Conservation (phyloP, 2,113 vertebrate species). For the Proterorhinus semilunaris region DNA sequence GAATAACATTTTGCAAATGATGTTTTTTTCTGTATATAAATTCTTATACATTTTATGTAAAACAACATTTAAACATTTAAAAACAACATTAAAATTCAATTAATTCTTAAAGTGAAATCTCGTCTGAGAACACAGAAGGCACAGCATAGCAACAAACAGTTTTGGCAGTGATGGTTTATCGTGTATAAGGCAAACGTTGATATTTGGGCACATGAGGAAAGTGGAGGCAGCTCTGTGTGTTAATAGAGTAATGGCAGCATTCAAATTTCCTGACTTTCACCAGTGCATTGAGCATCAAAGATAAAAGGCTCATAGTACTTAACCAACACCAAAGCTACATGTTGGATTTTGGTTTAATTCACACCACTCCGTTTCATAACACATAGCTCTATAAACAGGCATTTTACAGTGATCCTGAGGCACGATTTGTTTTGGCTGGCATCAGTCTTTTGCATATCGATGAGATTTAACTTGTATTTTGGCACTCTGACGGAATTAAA, state of each 20-base stretch:
- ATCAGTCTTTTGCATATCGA: constrained; percentile 66
- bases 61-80: constrained; percentile 36
- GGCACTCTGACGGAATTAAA: constrained; percentile 58
- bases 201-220: constrained; percentile 49
- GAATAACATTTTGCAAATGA: neutral
- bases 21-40: neutral
- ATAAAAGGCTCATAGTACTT: constrained; percentile 29
- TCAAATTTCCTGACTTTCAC: constrained; percentile 30
- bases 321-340: constrained; percentile 34
- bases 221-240: constrained; percentile 46
- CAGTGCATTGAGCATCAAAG: constrained; percentile 34
- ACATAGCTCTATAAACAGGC: constrained; percentile 50
- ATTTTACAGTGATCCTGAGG: constrained; percentile 68
- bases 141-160: constrained; percentile 54
- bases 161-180: constrained; percentile 54
- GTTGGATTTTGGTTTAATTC: constrained; percentile 39
- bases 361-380: constrained; percentile 36
- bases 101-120: constrained; percentile 56
- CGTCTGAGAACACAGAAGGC: constrained; percentile 69
- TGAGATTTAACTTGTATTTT: constrained; percentile 67
- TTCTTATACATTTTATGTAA: constrained; percentile 6
- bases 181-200: constrained; percentile 53
- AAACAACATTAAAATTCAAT: constrained; percentile 57
- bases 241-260: neutral
- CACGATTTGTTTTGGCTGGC: constrained; percentile 62